phyloP scores from a whole-genome alignment of 2,113 vertebrate genomes.

The Papio anubis region DNA sequence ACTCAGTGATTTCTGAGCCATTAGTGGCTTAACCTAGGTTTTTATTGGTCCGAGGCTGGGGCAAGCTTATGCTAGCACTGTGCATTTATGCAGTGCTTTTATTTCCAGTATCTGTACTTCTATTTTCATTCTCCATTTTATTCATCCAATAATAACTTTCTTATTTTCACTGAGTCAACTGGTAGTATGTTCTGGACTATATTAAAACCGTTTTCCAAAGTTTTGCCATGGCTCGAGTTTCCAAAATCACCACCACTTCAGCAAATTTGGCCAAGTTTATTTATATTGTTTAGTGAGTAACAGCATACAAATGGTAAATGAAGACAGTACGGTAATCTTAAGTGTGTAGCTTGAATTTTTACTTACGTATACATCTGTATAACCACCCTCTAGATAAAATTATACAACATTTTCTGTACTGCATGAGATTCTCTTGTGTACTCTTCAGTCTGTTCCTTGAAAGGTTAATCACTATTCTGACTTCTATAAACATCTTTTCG shows the following conservation, averaged over 20 bases:
- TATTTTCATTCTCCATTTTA: conserved; percentile 58
- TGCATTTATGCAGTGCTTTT: neutral
- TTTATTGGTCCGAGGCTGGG: neutral
- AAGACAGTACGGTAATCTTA: neutral
- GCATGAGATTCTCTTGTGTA: neutral
- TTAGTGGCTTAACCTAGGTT: neutral
- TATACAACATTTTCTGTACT: neutral
- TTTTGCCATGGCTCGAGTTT: conserved; percentile 38
- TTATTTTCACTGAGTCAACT: conserved; percentile 54
- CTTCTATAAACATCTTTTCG: neutral
- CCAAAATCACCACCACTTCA: neutral
- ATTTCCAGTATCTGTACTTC: conserved; percentile 36
- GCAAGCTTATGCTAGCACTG: neutral
- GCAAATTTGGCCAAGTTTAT: neutral
- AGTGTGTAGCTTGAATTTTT: neutral
- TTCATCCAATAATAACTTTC: conserved; percentile 54
- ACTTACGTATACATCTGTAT: neutral
- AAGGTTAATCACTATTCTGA: neutral
- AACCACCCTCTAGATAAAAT: neutral
- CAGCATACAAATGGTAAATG: neutral
- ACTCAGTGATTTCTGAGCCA: neutral
- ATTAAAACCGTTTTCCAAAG: conserved; percentile 30
- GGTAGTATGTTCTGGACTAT: conserved; percentile 46
- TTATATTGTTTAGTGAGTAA: conserved; percentile 7
- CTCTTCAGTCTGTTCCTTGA: neutral